Conservation (phyloP, 2,113 vertebrate genomes). For the Athene cunicularia region DNA sequence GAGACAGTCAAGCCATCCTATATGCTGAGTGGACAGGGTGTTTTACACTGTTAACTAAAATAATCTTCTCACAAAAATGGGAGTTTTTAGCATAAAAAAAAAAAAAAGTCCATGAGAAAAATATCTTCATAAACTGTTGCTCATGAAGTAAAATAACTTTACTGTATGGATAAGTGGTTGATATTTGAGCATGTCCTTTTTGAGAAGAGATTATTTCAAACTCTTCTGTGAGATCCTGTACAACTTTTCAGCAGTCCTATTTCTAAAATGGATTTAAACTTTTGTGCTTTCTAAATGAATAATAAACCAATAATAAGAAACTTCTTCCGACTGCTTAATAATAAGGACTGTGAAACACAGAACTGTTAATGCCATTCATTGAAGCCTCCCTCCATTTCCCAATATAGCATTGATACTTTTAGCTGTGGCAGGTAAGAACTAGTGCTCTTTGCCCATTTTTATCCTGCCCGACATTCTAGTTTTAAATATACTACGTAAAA, state of each 20-base stretch:
- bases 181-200: neutral
- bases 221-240: neutral
- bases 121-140: neutral
- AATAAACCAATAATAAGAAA: neutral
- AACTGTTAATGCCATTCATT: neutral
- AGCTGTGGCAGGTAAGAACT: neutral
- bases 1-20: neutral
- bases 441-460: neutral
- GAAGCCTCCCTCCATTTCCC: neutral
- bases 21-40: neutral
- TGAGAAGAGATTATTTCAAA: neutral
- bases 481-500: neutral
- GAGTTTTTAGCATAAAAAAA: neutral
- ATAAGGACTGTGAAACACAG: neutral
- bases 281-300: neutral
- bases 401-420: neutral
- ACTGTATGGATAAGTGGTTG: neutral
- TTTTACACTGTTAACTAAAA: neutral
- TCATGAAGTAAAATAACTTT: neutral
- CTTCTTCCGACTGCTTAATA: neutral
- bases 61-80: neutral
- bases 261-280: neutral
- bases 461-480: neutral
- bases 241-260: neutral
- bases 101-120: neutral